A percentile compares a stretch with the other conserved stretches of the same genome.
Evolutionary conservation across 2,797 vertebrate species (phyloP).

Genomic region (Lepilemur ruficaudatus): DNA sequence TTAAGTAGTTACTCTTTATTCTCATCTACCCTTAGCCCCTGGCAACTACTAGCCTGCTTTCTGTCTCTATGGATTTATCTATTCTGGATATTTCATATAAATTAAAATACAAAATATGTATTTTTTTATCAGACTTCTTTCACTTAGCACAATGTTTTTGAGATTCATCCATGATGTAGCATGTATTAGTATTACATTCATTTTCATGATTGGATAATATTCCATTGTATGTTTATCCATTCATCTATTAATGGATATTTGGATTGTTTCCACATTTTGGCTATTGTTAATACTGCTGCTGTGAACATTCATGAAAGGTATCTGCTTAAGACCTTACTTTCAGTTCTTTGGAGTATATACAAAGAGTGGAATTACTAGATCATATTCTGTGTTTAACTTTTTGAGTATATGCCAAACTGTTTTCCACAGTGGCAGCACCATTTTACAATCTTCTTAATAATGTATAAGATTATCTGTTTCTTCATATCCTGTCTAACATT

Average conservation of each 20-base stretch:
- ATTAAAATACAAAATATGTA: background rate
- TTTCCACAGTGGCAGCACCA: background rate
- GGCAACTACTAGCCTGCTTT: background rate
- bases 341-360: background rate
- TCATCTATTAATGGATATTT: background rate
- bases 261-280: background rate
- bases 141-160: background rate
- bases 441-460: background rate
- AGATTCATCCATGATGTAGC: background rate
- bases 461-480: background rate
- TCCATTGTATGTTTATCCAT: background rate
- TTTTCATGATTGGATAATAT: background rate
- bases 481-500: background rate
- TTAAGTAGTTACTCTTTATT: background rate
- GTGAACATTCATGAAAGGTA: background rate
- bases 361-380: background rate
- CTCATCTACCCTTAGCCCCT: background rate
- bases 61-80: background rate
- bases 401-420: background rate
- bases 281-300: background rate
- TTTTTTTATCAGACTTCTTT: background rate
- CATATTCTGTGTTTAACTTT: background rate
- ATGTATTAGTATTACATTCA: background rate
- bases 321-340: background rate
- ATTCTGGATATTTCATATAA: background rate